Evolutionary conservation across 1,140 invertebrate genomes (phyloP).

Genomic region (Pogonognathellus flavescens): DNA sequence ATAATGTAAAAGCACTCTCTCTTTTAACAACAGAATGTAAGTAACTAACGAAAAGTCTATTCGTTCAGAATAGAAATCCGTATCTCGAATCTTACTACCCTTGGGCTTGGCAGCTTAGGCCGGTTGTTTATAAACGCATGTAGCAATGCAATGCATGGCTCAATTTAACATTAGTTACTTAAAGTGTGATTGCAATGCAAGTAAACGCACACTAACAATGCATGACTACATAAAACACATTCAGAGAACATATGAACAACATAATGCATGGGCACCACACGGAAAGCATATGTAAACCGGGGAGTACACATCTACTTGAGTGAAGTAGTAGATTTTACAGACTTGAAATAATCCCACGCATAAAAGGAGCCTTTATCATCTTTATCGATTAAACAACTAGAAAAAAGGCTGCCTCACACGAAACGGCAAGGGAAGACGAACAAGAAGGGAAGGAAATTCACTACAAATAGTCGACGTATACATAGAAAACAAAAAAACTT

Average conservation of each 20-base stretch:
- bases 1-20: constrained; percentile 18
- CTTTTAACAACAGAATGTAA: neutral
- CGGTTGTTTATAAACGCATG: neutral
- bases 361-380: constrained; percentile 50
- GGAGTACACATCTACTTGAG: neutral
- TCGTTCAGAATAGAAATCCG: neutral
- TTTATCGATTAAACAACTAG: constrained; percentile 47
- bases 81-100: neutral
- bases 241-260: neutral
- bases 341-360: constrained; percentile 39
- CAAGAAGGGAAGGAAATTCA: constrained; percentile 10
- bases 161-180: neutral
- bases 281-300: neutral
- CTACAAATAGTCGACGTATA: neutral
- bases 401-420: constrained; percentile 43
- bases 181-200: neutral
- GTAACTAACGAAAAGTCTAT: neutral
- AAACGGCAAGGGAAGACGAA: constrained; percentile 33
- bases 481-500: constrained; percentile 14
- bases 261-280: neutral
- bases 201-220: neutral
- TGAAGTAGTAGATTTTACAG: constrained; percentile 12
- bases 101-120: neutral
- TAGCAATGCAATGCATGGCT: neutral
- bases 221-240: neutral